Evolutionary conservation across 2,113 vertebrate genomes (phyloP), one percentile per base, ranked within the genome.

Genomic region (Capreolus pygargus): DNA sequence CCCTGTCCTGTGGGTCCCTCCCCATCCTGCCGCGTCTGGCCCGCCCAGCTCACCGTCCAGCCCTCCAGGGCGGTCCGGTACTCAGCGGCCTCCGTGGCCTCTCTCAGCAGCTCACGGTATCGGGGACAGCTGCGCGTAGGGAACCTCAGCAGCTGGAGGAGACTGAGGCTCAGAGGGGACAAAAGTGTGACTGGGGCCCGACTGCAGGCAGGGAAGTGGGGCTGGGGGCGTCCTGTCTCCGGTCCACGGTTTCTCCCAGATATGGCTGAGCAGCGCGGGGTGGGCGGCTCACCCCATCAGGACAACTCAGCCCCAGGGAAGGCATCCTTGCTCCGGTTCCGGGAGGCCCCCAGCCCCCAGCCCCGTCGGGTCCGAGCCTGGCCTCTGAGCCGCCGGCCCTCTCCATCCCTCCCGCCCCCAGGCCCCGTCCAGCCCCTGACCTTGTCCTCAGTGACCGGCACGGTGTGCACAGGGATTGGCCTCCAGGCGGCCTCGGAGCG

Each of bases 391-490:
- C 45, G 0, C 43, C 0, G 3, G 54, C 54, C 16, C 36, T 12
- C 27, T 43, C 88, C 3, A 1, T 8, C 30, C 93, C n/a, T 57
- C 21, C 21, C 47, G 3, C 13, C 39, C 12, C 15, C 30, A 2
- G 13, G 8, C 39, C 79, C 19, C 7, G 28, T 8, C 52, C 36
- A 3, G 33, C 27, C 47, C 55, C 98, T 94, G 94, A 99, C 99
- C 99, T 99, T 99, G 97, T 99, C 99, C 94, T 99, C 98, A 25
- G 98, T 96, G 55, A 97, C 96, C 1, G 99, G 99, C 97, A 99
- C 97, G 0, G 99, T 99, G 98, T 99, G 99, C 95, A 99, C 99
- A 2, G 99, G 99, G 93, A 99, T 98, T 6, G 99, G 99, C 94
- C 98, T 98, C 99, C 99, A 99, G 76, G 93, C 96, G 21, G 99